Evolutionary conservation across 2,113 vertebrate species (phyloP).

Genomic region (Sphyrna mokarran): DNA sequence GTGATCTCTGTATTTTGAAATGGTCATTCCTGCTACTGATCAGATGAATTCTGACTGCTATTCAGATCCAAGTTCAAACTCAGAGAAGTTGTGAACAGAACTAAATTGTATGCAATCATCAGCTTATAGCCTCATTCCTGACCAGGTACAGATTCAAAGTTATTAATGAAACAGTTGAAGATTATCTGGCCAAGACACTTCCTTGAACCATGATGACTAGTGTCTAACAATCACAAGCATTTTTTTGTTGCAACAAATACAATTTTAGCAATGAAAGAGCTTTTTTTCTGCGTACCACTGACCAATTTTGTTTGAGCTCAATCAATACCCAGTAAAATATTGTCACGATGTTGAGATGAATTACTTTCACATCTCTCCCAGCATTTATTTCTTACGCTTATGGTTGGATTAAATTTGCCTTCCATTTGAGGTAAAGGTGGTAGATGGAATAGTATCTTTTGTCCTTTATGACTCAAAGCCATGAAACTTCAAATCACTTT

Average conservation of each 20-base stretch:
- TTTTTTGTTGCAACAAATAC: neutral
- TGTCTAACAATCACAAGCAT: neutral
- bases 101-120: neutral
- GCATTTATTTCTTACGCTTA: neutral
- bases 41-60: neutral
- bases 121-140: neutral
- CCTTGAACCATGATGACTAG: neutral
- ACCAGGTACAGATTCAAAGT: neutral
- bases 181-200: neutral
- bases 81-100: neutral
- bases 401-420: neutral
- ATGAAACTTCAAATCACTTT: neutral
- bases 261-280: too few species aligned
- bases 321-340: neutral
- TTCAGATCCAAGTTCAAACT: neutral
- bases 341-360: neutral
- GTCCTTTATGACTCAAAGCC: neutral
- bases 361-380: neutral
- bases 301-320: neutral
- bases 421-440: neutral
- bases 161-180: neutral
- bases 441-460: neutral
- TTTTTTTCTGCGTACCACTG: too few species aligned
- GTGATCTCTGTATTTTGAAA: neutral
- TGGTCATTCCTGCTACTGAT: neutral